phyloP scores from a whole-genome alignment of 2,797 vertebrate genomes.

The Acipenser oxyrinchus region DNA sequence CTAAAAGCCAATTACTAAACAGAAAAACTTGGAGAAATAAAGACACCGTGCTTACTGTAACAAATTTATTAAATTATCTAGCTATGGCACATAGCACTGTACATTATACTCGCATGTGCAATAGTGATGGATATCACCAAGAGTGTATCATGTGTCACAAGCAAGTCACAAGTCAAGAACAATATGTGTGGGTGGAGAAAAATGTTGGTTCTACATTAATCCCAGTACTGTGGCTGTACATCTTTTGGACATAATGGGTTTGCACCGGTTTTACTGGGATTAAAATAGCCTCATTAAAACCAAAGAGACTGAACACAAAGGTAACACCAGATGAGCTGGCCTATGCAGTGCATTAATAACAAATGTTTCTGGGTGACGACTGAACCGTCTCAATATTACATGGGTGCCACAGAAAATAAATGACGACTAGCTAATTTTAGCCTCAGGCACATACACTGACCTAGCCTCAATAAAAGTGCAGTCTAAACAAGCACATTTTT shows the following conservation, averaged over 20 bases:
- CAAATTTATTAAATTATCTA: not conserved
- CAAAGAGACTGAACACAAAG: constrained; percentile 5
- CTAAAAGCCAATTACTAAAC: not conserved
- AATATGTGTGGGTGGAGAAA: not conserved
- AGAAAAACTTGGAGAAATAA: too few relatives aligned
- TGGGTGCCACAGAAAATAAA: constrained; percentile 10
- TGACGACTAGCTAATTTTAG: constrained; percentile 9
- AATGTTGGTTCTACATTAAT: not conserved
- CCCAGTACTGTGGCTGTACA: constrained; percentile 17
- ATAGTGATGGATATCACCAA: not conserved
- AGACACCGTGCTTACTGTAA: too few relatives aligned
- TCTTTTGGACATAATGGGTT: constrained; percentile 10
- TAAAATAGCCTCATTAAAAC: constrained; percentile 11
- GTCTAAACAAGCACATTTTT: not conserved
- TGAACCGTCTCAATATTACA: constrained; percentile 6
- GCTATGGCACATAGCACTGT: not conserved
- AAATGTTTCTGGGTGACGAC: constrained; percentile 2
- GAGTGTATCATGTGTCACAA: not conserved
- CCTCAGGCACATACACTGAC: not conserved
- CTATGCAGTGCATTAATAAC: not conserved
- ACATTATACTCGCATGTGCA: not conserved
- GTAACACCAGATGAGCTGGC: not conserved
- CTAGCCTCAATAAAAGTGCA: not conserved
- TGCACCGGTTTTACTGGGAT: constrained; percentile 2
- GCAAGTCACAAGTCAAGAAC: constrained; percentile 34